phyloP scores from a whole-genome alignment of 2,888 invertebrate species.

The Seira sanloemensis region DNA sequence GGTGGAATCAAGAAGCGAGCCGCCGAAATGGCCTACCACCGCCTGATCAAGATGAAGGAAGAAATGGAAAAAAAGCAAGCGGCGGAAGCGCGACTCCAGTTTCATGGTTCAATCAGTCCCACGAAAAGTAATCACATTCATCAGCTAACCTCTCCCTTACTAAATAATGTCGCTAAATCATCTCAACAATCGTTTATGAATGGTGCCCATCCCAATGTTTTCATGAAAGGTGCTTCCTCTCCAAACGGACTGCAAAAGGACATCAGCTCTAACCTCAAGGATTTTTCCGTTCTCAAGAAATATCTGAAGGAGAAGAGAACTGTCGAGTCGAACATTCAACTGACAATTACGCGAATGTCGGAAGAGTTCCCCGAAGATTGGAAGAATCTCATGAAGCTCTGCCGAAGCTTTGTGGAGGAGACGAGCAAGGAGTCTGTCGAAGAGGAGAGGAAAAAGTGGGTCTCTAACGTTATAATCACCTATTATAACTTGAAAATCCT shows the following conservation, averaged over 20 bases:
- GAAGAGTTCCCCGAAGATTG: conserved; percentile 53
- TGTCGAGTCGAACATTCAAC: conserved; percentile 20
- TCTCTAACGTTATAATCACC: conserved; percentile 40
- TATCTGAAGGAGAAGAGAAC: conserved; percentile 46
- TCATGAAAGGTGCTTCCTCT: background rate
- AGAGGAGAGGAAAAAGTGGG: conserved; percentile 40
- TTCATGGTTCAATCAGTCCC: conserved; percentile 2
- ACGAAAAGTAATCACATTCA: conserved; percentile 26
- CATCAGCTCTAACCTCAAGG: conserved; percentile 13
- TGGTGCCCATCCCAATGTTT: background rate
- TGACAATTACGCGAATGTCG: conserved; percentile 27
- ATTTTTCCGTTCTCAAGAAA: conserved; percentile 28
- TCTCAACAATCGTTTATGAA: too few species aligned
- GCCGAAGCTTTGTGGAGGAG: conserved; percentile 35
- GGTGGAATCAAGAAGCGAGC: conserved; percentile 1
- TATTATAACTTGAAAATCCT: conserved; percentile 44
- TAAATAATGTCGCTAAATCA: background rate
- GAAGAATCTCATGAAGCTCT: conserved; percentile 49
- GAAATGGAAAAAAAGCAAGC: conserved; percentile 15
- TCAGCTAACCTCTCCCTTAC: background rate
- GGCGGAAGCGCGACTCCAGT: background rate
- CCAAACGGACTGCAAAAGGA: conserved; percentile 38
- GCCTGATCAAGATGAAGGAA: conserved; percentile 26
- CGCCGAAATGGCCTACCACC: conserved; percentile 41
- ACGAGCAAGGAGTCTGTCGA: conserved; percentile 13